These are phyloP conservation scores for Dorcus hopei DNA, from an alignment of 2,888 invertebrate genomes.

Conservation along the genomic window DNA sequence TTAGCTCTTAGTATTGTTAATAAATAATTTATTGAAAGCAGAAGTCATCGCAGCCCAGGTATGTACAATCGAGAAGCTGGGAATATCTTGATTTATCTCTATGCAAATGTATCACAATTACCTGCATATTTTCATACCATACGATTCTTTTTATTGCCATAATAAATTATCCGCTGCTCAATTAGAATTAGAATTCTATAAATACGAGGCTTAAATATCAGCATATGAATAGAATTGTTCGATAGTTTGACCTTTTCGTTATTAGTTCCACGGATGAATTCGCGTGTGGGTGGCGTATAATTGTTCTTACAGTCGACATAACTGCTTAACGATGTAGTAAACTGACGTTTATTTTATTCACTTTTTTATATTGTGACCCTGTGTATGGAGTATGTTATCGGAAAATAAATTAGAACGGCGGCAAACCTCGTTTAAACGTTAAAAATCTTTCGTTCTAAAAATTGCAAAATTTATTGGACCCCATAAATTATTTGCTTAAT, in stretches of 20 bases:
- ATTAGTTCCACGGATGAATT: conserved; percentile 15
- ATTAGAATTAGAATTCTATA: conserved; percentile 10
- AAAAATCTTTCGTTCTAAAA: too few relatives aligned
- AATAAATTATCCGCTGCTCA: conserved; percentile 11
- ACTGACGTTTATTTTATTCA: not conserved
- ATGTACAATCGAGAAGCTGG: too few relatives aligned
- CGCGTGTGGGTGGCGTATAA: conserved; percentile 21
- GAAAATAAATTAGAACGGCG: too few relatives aligned
- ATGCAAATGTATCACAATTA: conserved; percentile 6
- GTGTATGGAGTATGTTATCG: too few relatives aligned
- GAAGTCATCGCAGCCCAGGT: too few relatives aligned
- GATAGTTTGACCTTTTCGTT: conserved; percentile 20
- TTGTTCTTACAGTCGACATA: conserved; percentile 16
- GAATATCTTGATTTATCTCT: conserved; percentile 7
- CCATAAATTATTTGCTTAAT: too few relatives aligned
- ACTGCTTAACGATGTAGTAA: conserved; percentile 10
- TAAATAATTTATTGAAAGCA: too few relatives aligned
- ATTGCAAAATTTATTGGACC: too few relatives aligned
- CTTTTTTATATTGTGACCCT: too few relatives aligned
- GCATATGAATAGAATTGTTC: conserved; percentile 10
- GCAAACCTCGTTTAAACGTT: too few relatives aligned
- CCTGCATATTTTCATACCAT: not conserved
- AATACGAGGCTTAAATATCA: conserved; percentile 15
- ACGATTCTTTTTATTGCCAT: conserved; percentile 9
- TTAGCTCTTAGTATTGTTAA: too few relatives aligned